Percentiles rank a stretch among this genome's conserved stretches.
These are phyloP conservation scores for Selenia dentaria DNA, from an alignment of 2,888 invertebrate species.

Conservation along the genomic window DNA sequence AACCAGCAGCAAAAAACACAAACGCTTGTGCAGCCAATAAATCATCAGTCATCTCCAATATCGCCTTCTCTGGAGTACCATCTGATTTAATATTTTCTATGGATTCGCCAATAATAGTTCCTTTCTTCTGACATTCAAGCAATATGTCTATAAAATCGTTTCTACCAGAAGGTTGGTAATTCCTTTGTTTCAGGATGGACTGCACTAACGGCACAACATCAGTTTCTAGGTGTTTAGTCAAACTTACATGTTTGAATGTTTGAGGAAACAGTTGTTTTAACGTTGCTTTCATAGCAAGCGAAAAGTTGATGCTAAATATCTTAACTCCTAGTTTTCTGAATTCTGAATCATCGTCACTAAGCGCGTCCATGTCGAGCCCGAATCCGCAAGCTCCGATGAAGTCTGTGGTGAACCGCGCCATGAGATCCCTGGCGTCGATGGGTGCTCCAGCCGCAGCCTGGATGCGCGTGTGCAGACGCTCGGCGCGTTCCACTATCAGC, in stretches of 20 bases:
- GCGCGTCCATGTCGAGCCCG: conserved; percentile 36
- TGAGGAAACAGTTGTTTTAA: conserved; percentile 28
- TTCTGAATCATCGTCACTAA: conserved; percentile 41
- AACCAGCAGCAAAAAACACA: conserved; percentile 55
- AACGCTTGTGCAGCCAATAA: not conserved
- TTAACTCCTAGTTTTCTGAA: conserved; percentile 46
- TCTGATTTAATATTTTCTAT: not conserved
- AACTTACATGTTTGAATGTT: conserved; percentile 10
- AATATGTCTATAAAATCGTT: not conserved
- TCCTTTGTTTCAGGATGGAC: conserved; percentile 47
- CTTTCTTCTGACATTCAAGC: not conserved
- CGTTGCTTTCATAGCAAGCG: not conserved
- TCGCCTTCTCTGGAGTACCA: not conserved
- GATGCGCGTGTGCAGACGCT: conserved; percentile 24
- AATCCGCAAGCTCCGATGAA: conserved; percentile 59
- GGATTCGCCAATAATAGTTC: not conserved
- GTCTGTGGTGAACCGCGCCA: conserved; percentile 56
- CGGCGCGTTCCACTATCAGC: conserved; percentile 54
- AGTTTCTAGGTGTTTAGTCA: not conserved
- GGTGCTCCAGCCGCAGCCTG: conserved; percentile 40
- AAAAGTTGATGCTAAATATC: conserved; percentile 1
- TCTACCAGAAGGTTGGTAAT: conserved; percentile 36
- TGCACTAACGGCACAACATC: conserved; percentile 11
- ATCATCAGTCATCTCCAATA: not conserved
- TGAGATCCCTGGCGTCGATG: conserved; percentile 47